Conservation (phyloP, 2,113 vertebrate genomes). For the Colistium nudipinnis region DNA sequence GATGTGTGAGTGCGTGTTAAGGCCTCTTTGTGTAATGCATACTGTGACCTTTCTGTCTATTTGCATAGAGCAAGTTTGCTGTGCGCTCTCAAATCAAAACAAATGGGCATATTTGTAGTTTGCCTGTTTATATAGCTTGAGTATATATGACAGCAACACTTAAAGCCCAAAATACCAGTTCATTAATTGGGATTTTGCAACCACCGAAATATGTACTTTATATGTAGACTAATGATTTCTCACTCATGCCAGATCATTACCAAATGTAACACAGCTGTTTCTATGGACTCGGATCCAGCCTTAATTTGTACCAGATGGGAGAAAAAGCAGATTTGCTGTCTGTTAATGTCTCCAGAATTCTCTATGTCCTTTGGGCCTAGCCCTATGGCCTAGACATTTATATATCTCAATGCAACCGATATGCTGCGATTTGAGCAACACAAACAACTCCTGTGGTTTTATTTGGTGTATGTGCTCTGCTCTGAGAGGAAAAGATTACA, state of each 20-base stretch:
- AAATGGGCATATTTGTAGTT: not conserved
- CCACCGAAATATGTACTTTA: not conserved
- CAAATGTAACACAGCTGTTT: not conserved
- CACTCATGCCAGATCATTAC: not conserved
- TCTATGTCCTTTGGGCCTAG: conserved; percentile 6
- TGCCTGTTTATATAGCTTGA: not conserved
- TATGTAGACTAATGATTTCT: not conserved
- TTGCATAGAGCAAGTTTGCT: too few species aligned
- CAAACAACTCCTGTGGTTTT: conserved; percentile 3
- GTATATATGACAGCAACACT: not conserved
- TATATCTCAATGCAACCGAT: conserved; percentile 23
- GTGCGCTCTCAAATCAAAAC: not conserved
- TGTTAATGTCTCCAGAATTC: not conserved
- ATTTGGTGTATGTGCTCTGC: conserved; percentile 6
- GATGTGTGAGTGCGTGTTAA: not conserved
- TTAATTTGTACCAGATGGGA: not conserved
- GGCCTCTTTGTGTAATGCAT: too few species aligned
- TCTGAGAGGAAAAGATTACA: conserved; percentile 3
- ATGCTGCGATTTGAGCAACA: conserved; percentile 29
- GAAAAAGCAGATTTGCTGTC: not conserved
- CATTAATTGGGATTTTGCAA: not conserved
- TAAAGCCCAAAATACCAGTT: conserved; percentile 1
- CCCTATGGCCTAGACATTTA: conserved; percentile 27
- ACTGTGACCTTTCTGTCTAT: too few species aligned
- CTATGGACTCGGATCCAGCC: not conserved